These are phyloP conservation scores for Loris lydekkerianus DNA, from an alignment of 2,797 vertebrate species.

Conservation along the genomic window DNA sequence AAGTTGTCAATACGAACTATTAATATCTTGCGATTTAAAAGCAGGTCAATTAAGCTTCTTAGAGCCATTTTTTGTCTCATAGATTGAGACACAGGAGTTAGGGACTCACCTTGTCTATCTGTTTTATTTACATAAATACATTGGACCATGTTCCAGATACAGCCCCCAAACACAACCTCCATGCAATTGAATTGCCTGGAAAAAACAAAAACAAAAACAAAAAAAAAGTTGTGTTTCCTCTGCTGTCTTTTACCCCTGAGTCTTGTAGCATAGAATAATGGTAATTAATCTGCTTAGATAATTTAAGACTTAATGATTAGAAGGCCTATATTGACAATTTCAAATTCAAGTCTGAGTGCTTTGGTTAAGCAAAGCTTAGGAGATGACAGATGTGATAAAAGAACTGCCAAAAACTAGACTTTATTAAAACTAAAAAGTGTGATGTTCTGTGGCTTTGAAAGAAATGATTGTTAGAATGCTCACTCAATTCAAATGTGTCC, in stretches of 20 bases:
- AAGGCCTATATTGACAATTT: conserved; percentile 84
- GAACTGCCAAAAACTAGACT: conserved; percentile 80
- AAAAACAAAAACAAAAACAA: neutral
- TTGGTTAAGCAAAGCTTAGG: conserved; percentile 83
- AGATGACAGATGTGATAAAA: conserved; percentile 82
- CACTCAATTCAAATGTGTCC: conserved; percentile 69
- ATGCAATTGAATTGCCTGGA: conserved; percentile 66
- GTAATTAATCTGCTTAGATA: conserved; percentile 67
- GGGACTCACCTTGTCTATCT: conserved; percentile 22
- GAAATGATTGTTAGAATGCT: conserved; percentile 73
- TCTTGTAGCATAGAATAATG: conserved; percentile 24
- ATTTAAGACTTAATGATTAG: conserved; percentile 80
- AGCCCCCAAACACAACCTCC: conserved; percentile 15
- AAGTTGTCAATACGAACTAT: conserved; percentile 49
- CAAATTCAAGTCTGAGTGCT: conserved; percentile 82
- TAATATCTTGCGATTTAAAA: conserved; percentile 55
- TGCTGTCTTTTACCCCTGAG: conserved; percentile 53
- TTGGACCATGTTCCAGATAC: conserved; percentile 39
- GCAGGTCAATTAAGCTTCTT: neutral
- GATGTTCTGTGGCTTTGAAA: conserved; percentile 77
- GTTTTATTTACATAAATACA: conserved; percentile 70
- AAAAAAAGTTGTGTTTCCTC: conserved; percentile 64
- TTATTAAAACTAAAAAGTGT: conserved; percentile 78
- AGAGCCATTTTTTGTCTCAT: neutral
- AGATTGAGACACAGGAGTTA: conserved; percentile 14